A percentile compares a stretch with the other conserved stretches of the same genome.
Evolutionary conservation across 2,113 vertebrate genomes (phyloP).

Genomic region (Cygnus buccinator): DNA sequence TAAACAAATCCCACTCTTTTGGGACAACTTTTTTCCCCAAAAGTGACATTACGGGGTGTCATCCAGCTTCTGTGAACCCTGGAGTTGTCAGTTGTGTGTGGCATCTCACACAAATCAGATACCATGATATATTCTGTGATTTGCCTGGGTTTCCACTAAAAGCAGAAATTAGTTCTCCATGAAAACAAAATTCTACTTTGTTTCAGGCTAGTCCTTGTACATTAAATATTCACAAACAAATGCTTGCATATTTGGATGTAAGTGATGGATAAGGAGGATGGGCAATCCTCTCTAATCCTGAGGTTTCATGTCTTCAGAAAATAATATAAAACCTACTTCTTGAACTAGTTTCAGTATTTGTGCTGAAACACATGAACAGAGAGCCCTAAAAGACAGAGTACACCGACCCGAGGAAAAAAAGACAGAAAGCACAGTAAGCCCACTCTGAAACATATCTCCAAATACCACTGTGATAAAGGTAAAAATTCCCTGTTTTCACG

Average conservation of each 20-base stretch:
- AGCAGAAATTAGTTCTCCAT: neutral
- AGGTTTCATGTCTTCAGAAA: neutral
- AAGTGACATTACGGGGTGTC: neutral
- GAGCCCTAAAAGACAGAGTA: neutral
- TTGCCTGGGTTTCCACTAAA: neutral
- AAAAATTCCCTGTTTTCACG: neutral
- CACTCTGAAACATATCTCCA: neutral
- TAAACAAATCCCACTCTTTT: neutral
- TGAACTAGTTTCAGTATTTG: neutral
- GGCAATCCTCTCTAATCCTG: neutral
- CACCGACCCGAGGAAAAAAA: neutral
- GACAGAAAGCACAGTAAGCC: neutral
- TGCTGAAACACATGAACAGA: neutral
- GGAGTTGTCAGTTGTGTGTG: neutral
- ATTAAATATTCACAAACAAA: neutral
- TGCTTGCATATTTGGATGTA: neutral
- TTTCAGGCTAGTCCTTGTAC: neutral
- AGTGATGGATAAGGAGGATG: neutral
- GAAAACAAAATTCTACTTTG: neutral
- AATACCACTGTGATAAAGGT: neutral
- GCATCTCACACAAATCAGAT: neutral
- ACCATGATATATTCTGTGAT: neutral
- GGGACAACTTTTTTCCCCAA: neutral
- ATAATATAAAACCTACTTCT: neutral
- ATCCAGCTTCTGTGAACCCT: neutral